Evolutionary conservation across 2,888 invertebrate species (phyloP), one percentile per base, ranked within the genome.

Genomic region (Sminthurides aquaticus): DNA sequence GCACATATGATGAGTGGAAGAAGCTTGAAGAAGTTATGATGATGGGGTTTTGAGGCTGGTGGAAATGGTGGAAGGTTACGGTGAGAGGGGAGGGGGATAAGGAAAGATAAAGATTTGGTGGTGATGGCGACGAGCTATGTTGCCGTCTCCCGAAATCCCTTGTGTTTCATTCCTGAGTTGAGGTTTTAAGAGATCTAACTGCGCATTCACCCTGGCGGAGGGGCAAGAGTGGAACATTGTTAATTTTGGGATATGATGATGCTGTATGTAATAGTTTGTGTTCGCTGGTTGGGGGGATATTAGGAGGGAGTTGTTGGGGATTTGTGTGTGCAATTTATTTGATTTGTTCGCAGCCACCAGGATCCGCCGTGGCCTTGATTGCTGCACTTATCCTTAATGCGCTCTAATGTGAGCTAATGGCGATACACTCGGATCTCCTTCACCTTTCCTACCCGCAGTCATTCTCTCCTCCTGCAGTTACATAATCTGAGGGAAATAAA

Each of bases 321-420:
- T 34, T n/a, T n/a, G 43, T 34, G 43, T 34, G 43, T 34, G 43
- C 43, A 34, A 34, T 34, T 34, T 34, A 34, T 34, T 34, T 34
- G 43, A 34, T 34, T 34, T 34, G 43, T 15, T 34, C 15, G 43
- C 15, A 34, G 43, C 43, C 43, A 34, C 43, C 15, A 34, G 43
- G 43, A 34, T 34, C 43, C 43, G 43, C 8, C 43, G 57, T 55
- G 49, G 55, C 57, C 57, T 57, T 62, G 57, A 62, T 62, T 62
- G 62, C 62, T 49, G 48, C 62, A 62, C 62, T 62, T 62, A 62
- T 57, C 57, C 48, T 62, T 62, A 62, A 62, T 62, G 62, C 48
- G 27, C 2, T 28, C 52, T 60, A 60, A 52, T 58, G 43, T 22
- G 20, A 5, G 58, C 20, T 34, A 34, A 34, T 34, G 43, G 43